Evolutionary conservation across 2,888 invertebrate species (phyloP).

Genomic region (Coleophora deauratella): DNA sequence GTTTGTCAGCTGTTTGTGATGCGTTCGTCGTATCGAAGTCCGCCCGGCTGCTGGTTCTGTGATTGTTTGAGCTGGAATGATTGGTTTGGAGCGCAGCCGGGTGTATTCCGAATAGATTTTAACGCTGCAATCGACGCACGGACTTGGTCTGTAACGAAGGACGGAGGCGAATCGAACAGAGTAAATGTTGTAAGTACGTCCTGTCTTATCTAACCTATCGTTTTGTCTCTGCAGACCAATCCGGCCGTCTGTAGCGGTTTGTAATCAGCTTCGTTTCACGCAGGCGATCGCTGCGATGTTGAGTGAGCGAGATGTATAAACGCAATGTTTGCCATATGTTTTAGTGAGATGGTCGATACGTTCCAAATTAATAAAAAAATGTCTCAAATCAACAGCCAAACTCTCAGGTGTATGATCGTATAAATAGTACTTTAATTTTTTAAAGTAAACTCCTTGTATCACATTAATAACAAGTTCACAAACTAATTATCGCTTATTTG

Average conservation of each 20-base stretch:
- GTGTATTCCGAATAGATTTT: too few relatives aligned
- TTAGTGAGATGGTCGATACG: conserved; percentile 65
- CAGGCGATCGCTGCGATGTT: conserved; percentile 14
- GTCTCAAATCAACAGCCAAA: conserved; percentile 43
- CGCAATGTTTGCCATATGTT: conserved; percentile 64
- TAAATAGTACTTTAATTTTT: conserved; percentile 29
- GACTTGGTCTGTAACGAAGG: not conserved
- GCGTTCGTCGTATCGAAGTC: conserved; percentile 25
- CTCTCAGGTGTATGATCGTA: conserved; percentile 32
- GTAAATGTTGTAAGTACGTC: too few relatives aligned
- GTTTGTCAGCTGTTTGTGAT: conserved; percentile 30
- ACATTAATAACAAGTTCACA: conserved; percentile 63
- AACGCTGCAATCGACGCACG: not conserved
- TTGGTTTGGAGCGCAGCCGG: not conserved
- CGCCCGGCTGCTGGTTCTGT: conserved; percentile 3
- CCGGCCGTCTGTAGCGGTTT: not conserved
- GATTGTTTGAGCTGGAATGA: not conserved
- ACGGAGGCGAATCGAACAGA: too few relatives aligned
- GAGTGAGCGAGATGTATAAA: conserved; percentile 31
- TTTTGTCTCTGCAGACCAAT: not conserved
- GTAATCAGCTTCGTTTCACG: too few relatives aligned
- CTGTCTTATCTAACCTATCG: too few relatives aligned
- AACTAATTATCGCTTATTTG: conserved; percentile 69
- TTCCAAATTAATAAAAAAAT: conserved; percentile 43
- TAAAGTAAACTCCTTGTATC: conserved; percentile 35